A percentile compares a stretch with the other conserved stretches of the same genome.
Evolutionary conservation across 2,888 invertebrate genomes (phyloP).

Genomic region (Strigamia transsilvanica): DNA sequence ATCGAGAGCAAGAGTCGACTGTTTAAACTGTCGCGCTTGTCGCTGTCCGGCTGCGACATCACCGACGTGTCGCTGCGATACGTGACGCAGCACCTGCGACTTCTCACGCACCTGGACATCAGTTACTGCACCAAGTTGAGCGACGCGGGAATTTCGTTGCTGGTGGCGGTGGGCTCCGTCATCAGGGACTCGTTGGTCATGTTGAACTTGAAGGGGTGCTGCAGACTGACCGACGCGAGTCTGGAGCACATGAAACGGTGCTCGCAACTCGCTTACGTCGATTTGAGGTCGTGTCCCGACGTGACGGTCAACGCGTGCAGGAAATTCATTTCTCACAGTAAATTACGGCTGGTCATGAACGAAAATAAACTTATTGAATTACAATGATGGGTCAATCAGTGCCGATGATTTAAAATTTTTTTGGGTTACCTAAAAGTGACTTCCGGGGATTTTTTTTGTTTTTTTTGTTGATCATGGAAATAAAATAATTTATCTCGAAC

Average conservation of each 20-base stretch:
- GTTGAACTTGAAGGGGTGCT: constrained; percentile 82
- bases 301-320: constrained; percentile 59
- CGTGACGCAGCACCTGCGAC: constrained; percentile 62
- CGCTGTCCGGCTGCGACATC: constrained; percentile 86
- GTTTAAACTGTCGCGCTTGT: constrained; percentile 77
- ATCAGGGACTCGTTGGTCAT: constrained; percentile 73
- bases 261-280: constrained; percentile 59
- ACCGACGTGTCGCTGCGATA: constrained; percentile 81
- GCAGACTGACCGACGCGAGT: constrained; percentile 81
- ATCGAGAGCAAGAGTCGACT: constrained; percentile 79
- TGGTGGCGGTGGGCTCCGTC: constrained; percentile 77
- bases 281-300: constrained; percentile 59
- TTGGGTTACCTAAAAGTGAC: too few species aligned
- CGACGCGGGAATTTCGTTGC: constrained; percentile 88
- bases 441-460: too few species aligned
- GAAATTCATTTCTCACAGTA: constrained; percentile 58
- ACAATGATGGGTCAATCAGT: constrained; percentile 4
- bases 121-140: constrained; percentile 86
- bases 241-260: constrained; percentile 73
- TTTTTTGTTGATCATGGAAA: too few species aligned
- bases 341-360: constrained; percentile 57
- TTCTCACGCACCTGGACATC: constrained; percentile 79
- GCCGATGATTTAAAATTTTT: too few species aligned
- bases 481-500: too few species aligned
- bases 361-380: constrained; percentile 58